phyloP scores from a whole-genome alignment of 2,888 invertebrate species.

The Aleiodes leptofemur region DNA sequence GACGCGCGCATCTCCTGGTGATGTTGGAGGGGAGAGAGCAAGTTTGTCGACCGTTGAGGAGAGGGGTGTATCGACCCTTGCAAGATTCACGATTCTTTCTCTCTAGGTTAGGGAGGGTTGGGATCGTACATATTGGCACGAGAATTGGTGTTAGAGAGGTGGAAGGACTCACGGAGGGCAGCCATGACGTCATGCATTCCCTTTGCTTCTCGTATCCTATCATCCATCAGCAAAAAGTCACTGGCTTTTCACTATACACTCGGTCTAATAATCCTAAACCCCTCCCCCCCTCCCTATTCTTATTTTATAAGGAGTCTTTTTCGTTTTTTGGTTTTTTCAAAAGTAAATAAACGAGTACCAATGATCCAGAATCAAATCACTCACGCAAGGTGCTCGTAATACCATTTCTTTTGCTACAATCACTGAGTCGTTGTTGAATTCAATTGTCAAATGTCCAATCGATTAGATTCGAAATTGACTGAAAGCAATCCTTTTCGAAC shows the following conservation, averaged over 20 bases:
- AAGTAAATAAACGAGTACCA: background rate
- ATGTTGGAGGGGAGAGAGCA: slow-evolving; percentile 43
- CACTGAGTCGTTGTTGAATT: slow-evolving; percentile 1
- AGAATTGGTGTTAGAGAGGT: slow-evolving; percentile 47
- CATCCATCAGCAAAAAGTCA: slow-evolving; percentile 21
- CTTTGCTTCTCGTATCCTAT: slow-evolving; percentile 20
- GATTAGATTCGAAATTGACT: slow-evolving; percentile 54
- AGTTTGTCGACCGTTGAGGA: slow-evolving; percentile 48
- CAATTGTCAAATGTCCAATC: slow-evolving; percentile 44
- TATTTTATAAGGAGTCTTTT: background rate
- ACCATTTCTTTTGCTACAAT: slow-evolving; percentile 12
- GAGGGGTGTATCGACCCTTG: slow-evolving; percentile 69
- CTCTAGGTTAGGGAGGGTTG: slow-evolving; percentile 48
- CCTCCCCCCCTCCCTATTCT: background rate
- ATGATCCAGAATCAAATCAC: slow-evolving; percentile 4
- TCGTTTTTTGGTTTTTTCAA: background rate
- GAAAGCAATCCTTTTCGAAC: slow-evolving; percentile 48
- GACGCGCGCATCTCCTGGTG: slow-evolving; percentile 54
- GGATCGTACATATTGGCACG: slow-evolving; percentile 27
- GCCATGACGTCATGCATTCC: slow-evolving; percentile 53
- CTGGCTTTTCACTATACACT: background rate
- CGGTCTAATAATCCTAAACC: slow-evolving; percentile 27
- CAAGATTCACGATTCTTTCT: slow-evolving; percentile 68
- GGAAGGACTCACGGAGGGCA: slow-evolving; percentile 45
- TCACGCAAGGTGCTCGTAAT: background rate